These are phyloP conservation scores for Hippasteria phrygiana DNA, from an alignment of 53 echinoderm and acorn worm species.

Conservation along the genomic window DNA sequence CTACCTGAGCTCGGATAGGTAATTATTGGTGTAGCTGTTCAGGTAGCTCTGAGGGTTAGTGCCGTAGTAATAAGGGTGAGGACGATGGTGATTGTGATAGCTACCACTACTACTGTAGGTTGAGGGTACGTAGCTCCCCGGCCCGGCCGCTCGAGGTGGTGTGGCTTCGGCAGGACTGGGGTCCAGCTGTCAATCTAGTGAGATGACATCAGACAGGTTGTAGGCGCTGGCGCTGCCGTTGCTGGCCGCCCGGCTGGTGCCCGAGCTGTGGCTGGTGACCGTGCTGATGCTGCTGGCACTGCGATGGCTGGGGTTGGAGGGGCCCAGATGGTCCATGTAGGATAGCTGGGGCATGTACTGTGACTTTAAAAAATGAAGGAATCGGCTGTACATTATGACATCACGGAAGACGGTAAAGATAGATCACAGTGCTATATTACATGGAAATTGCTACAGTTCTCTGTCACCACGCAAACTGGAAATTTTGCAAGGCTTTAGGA, in stretches of 20 bases:
- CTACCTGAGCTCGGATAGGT: conserved; percentile 49
- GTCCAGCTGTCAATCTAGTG: conserved; percentile 73
- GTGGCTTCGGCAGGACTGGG: conserved; percentile 57
- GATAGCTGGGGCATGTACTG: conserved; percentile 77
- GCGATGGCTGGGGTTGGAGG: conserved; percentile 37
- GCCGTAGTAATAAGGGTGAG: conserved; percentile 11
- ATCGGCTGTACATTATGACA: too few species aligned
- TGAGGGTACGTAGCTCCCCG: conserved; percentile 53
- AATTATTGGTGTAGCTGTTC: conserved; percentile 33
- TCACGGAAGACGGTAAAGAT: too few species aligned
- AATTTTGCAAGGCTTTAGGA: too few species aligned
- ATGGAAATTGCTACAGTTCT: too few species aligned
- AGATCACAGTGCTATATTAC: too few species aligned
- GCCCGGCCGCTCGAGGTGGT: conserved; percentile 29
- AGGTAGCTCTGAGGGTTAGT: conserved; percentile 44
- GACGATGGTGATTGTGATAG: neutral
- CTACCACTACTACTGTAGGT: conserved; percentile 26
- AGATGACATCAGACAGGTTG: conserved; percentile 78
- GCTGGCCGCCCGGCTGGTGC: conserved; percentile 80
- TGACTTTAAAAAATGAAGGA: conserved; percentile 25
- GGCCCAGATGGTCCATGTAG: conserved; percentile 71
- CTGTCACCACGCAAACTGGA: too few species aligned
- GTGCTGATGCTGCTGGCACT: conserved; percentile 79
- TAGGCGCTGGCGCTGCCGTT: conserved; percentile 79
- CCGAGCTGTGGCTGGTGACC: conserved; percentile 73